Evolutionary conservation across 2,888 invertebrate species (phyloP), one percentile per base, ranked within the genome.

Genomic region (Steinernema carpocapsae): DNA sequence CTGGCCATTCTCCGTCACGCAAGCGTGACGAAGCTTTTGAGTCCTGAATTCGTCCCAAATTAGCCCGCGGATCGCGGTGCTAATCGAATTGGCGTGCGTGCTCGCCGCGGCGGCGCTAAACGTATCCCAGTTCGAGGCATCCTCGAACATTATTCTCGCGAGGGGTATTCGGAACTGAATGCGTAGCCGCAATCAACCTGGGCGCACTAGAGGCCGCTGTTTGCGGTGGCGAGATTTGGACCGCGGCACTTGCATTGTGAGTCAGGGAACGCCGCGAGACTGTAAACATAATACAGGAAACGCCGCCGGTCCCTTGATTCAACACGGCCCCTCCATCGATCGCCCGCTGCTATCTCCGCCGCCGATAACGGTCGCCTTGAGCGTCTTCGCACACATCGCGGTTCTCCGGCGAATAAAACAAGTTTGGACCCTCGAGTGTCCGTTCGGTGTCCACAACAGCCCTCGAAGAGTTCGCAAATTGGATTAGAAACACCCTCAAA

Each of bases 371-470:
- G 24, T 24, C 37, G 64, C 64, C 17, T 22, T 4, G 56, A 56
- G 37, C 37, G 37, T 37, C 37, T 37, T 37, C 37, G 37, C 37
- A 64, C 29, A 64, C 64, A 64, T 29, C 29, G 29, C 10, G 64
- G 29, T 64, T 64, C 37, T 37, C 37, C 37, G 14, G 22, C 56
- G 56, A 26, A 26, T 4, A 64, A 64, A 64, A 64, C 64, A 64
- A 64, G 64, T 64, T 64, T 32, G 17, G 64, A 26, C 48, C 64
- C 32, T 64, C 64, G 17, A 64, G 64, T 64, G 29, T 26, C 26
- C 26, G 26, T 56, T 29, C 64, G 32, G 10, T 14, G 32, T 64
- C 26, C 32, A 22, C 48, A 64, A 64, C 29, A 64, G 37, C 26
- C 17, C 64, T 26, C 64, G 29, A 26, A 32, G 17, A 64, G 32